A percentile compares a stretch with the other conserved stretches of the same genome.
Conservation (phyloP, 2,797 vertebrate species). For the Danionella dracula region DNA sequence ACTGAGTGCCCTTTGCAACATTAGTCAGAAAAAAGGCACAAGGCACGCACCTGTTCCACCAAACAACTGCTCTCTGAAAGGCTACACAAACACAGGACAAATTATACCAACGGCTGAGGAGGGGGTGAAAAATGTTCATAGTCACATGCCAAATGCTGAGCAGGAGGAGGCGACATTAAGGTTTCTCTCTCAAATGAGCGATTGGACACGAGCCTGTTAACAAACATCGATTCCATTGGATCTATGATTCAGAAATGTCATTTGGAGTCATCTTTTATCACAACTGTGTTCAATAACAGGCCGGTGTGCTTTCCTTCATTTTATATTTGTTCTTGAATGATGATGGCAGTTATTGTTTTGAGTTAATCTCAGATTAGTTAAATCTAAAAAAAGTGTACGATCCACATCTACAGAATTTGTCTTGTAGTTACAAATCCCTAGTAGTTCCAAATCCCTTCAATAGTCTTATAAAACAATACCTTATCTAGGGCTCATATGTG, state of each 20-base stretch:
- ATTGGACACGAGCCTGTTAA: slow-evolving; percentile 76
- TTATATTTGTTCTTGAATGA: slow-evolving; percentile 12
- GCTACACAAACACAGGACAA: slow-evolving; percentile 61
- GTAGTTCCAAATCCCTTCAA: too few species aligned
- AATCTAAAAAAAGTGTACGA: too few species aligned
- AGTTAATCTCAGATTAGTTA: slow-evolving; percentile 20
- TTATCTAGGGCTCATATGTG: too few species aligned
- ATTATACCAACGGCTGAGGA: slow-evolving; percentile 57
- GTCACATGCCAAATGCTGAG: neutral
- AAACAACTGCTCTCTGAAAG: slow-evolving; percentile 80
- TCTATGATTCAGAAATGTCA: slow-evolving; percentile 77
- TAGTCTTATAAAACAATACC: too few species aligned
- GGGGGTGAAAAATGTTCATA: slow-evolving; percentile 46
- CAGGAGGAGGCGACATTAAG: slow-evolving; percentile 4
- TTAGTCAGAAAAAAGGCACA: slow-evolving; percentile 71
- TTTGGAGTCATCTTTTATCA: slow-evolving; percentile 82
- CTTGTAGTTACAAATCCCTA: too few species aligned
- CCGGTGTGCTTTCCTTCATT: slow-evolving; percentile 46
- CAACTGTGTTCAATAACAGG: slow-evolving; percentile 75
- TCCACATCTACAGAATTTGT: too few species aligned
- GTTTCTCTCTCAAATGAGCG: slow-evolving; percentile 41
- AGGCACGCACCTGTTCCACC: slow-evolving; percentile 83
- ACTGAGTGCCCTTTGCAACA: slow-evolving; percentile 81
- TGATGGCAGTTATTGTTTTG: slow-evolving; percentile 36
- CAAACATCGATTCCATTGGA: slow-evolving; percentile 69